Conservation (phyloP, 2,888 invertebrate genomes). For the Nomada lathburiana region DNA sequence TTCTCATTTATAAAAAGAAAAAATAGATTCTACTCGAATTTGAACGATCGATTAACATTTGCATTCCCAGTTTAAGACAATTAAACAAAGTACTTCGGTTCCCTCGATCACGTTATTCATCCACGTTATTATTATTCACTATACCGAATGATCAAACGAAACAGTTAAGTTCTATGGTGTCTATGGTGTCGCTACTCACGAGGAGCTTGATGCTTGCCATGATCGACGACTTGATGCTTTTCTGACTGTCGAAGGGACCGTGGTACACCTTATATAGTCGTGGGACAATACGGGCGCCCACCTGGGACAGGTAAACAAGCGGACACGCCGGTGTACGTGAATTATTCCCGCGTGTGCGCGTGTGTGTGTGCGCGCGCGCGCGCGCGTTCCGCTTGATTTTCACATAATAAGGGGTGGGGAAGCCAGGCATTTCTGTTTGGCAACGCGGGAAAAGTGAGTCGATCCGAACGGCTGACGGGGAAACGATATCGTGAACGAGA, state of each 20-base stretch:
- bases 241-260: constrained; percentile 61
- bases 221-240: constrained; percentile 65
- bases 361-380: constrained; percentile 51
- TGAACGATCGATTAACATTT: no score
- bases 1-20: no score
- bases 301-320: constrained; percentile 43
- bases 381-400: constrained; percentile 63
- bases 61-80: no score
- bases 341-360: constrained; percentile 50
- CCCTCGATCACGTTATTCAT: no score
- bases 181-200: constrained; percentile 67
- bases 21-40: no score
- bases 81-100: no score
- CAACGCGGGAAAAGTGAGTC: constrained; percentile 33
- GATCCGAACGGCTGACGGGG: constrained; percentile 19
- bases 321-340: constrained; percentile 30
- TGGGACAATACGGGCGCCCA: constrained; percentile 71
- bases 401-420: constrained; percentile 58
- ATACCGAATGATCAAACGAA: no score
- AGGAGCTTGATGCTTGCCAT: constrained; percentile 74
- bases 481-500: not conserved
- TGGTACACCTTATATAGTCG: constrained; percentile 76
- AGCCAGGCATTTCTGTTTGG: constrained; percentile 56
- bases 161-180: no score
- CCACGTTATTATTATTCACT: no score